Percentiles rank a stretch among this genome's conserved stretches.
Evolutionary conservation across 1,140 invertebrate genomes (phyloP).

Genomic region (Choristoneura fumiferana): DNA sequence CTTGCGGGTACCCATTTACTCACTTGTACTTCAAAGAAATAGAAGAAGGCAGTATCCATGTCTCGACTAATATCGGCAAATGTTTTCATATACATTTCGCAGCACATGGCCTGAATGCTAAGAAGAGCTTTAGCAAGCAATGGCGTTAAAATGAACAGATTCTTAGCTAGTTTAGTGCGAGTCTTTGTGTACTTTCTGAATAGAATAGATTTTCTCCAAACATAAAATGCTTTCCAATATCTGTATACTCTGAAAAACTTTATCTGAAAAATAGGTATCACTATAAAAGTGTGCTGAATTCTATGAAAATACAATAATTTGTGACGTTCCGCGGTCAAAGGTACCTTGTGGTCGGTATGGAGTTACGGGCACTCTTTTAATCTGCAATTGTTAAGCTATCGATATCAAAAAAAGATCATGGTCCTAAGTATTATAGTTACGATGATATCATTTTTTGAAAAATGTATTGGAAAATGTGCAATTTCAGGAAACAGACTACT

Average conservation of each 20-base stretch:
- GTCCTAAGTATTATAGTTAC: too few species aligned
- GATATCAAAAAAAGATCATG: too few species aligned
- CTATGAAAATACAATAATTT: too few species aligned
- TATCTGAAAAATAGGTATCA: slow-evolving; percentile 75
- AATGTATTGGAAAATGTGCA: too few species aligned
- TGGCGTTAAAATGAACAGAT: slow-evolving; percentile 87
- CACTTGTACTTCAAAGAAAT: slow-evolving; percentile 83
- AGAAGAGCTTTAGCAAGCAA: slow-evolving; percentile 84
- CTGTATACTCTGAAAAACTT: slow-evolving; percentile 85
- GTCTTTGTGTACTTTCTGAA: slow-evolving; percentile 82
- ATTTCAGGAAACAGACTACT: too few species aligned
- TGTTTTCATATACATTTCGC: slow-evolving; percentile 80
- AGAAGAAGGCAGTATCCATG: slow-evolving; percentile 81
- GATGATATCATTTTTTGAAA: too few species aligned
- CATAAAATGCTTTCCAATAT: slow-evolving; percentile 90
- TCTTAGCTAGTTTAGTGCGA: slow-evolving; percentile 80
- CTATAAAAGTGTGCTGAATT: too few species aligned
- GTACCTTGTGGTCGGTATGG: too few species aligned
- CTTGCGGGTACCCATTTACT: slow-evolving; percentile 1
- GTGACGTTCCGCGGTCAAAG: too few species aligned
- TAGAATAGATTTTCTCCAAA: slow-evolving; percentile 88
- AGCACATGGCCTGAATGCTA: slow-evolving; percentile 84
- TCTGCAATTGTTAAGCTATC: too few species aligned
- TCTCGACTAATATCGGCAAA: slow-evolving; percentile 79
- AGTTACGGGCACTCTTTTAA: too few species aligned